Evolutionary conservation across 2,888 invertebrate genomes (phyloP), one percentile per base, ranked within the genome.

Genomic region (Morpho achilles): DNA sequence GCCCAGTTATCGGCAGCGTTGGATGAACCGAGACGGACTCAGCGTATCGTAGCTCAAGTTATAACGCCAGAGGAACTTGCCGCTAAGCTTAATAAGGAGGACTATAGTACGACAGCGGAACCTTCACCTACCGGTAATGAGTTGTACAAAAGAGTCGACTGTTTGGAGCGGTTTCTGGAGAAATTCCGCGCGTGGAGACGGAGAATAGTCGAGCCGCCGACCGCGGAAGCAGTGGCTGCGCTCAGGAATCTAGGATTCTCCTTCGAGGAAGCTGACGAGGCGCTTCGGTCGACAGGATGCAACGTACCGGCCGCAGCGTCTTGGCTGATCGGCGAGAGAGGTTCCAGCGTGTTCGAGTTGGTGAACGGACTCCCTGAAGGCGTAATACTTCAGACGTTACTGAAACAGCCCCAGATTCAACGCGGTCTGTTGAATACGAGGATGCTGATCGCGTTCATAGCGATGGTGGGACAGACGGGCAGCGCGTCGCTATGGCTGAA

Each of bases 301-400:
- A 88, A 87, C 53, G 81, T 87, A 0, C 88, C 90, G 0, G 90
- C 90, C 3, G 89, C 90, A 0, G 89, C 88, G 0, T 83, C 88
- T 0, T 90, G 84, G 76, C 61, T 90, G 22, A 78, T 87, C 1
- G 90, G 90, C 0, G 90, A 90, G 60, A 68, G 90, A 40, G 86
- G 89, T 0, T 86, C 89, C 0, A 88, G 88, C 59, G 72, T 90
- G 1, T 89, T 87, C 46, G 90, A 90, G 63, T 67, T 90, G 1
- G 72, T 89, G 0, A 78, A 85, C 43, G 90, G 90, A 0, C 64
- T 90, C 8, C 90, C 90, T 0, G 87, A 89, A 48, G 85, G 90
- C 0, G 54, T 74, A 39, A 87, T 90, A 2, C 62, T 90, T 40
- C 81, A 87, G 59, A 82, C 84, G 3, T 65, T 90, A 62, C 60